These are phyloP conservation scores for Podocnemis expansa DNA, from an alignment of 2,113 vertebrate genomes.

Conservation along the genomic window DNA sequence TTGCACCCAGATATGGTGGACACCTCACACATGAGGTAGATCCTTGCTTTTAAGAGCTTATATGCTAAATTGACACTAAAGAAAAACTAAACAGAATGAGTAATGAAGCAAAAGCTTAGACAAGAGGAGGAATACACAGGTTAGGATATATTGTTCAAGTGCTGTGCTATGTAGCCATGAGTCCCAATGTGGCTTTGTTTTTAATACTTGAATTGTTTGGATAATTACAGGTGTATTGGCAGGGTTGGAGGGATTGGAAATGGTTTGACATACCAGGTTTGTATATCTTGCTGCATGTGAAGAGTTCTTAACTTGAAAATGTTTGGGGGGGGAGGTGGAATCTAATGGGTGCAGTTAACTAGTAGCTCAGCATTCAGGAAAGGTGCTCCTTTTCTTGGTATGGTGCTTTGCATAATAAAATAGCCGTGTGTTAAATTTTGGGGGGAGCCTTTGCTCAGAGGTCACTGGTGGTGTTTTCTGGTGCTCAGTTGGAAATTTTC, in stretches of 20 bases:
- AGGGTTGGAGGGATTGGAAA: not conserved
- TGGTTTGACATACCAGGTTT: not conserved
- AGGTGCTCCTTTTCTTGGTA: not conserved
- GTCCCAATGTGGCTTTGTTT: not conserved
- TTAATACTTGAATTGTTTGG: not conserved
- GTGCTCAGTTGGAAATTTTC: not conserved
- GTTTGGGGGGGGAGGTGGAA: fast-evolving
- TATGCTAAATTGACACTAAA: not conserved
- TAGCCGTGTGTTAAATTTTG: not conserved
- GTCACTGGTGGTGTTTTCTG: not conserved
- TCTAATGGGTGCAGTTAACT: fast-evolving
- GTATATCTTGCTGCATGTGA: fast-evolving
- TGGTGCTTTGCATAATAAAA: not conserved
- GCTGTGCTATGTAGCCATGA: not conserved
- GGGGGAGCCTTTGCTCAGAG: not conserved
- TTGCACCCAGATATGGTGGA: not conserved
- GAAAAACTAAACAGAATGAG: not conserved
- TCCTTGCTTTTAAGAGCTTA: not conserved
- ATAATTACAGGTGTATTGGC: not conserved
- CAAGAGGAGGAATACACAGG: not conserved
- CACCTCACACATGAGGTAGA: not conserved
- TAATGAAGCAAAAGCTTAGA: not conserved
- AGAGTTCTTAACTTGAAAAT: not conserved
- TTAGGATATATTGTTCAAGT: not conserved
- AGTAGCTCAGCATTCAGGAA: not conserved